phyloP scores from a whole-genome alignment of 2,888 invertebrate species.

The Rhaphigaster nebulosa region DNA sequence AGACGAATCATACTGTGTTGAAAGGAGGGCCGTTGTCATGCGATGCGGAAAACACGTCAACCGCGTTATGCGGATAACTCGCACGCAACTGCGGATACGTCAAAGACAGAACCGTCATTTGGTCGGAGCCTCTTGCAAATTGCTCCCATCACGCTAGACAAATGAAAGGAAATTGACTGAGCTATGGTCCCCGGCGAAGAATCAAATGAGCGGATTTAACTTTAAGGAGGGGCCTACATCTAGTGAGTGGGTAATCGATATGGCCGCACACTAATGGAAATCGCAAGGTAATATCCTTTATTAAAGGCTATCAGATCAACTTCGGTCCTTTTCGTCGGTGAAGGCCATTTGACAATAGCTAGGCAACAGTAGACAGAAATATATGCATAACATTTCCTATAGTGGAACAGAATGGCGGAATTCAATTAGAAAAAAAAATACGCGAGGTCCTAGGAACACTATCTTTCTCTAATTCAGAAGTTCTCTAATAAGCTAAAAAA shows the following conservation, averaged over 20 bases:
- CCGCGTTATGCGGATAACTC: slow-evolving; percentile 15
- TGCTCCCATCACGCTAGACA: slow-evolving; percentile 12
- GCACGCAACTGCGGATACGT: slow-evolving; percentile 42
- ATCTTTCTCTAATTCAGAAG: neutral
- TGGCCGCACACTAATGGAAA: neutral
- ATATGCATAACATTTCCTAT: neutral
- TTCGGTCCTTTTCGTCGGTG: neutral
- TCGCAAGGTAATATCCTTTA: slow-evolving; percentile 30
- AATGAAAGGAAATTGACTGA: slow-evolving; percentile 15
- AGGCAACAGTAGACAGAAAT: neutral
- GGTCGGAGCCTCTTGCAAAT: neutral
- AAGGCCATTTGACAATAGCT: neutral
- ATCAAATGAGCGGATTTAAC: slow-evolving; percentile 34
- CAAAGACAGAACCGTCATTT: neutral
- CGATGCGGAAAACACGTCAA: neutral
- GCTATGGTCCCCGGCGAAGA: neutral
- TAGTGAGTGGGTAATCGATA: neutral
- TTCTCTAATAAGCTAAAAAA: too few relatives aligned
- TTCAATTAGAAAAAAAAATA: too few relatives aligned
- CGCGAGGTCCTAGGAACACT: neutral
- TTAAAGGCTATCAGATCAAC: slow-evolving; percentile 20
- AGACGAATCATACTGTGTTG: neutral
- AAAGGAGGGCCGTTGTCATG: neutral
- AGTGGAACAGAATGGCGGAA: neutral
- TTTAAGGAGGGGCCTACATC: neutral